phyloP scores from a whole-genome alignment of 2,797 vertebrate genomes.

The Steatocranus sp. region DNA sequence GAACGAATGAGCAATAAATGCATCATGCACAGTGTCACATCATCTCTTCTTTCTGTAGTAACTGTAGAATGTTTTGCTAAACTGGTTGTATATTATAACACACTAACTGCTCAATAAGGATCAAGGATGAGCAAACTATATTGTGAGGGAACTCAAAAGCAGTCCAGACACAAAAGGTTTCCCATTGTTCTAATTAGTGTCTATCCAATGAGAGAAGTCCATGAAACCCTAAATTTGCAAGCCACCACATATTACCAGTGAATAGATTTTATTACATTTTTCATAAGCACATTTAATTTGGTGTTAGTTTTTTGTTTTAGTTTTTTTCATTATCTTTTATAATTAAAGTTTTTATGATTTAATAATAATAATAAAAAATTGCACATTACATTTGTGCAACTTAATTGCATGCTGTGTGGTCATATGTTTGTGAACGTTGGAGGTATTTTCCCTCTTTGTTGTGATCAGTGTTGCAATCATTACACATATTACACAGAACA shows the following conservation, averaged over 20 bases:
- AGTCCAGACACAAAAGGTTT: background rate
- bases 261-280: background rate
- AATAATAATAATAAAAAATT: background rate
- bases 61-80: background rate
- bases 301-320: background rate
- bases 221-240: background rate
- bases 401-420: background rate
- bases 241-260: background rate
- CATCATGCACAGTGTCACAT: background rate
- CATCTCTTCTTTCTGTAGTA: background rate
- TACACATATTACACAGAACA: background rate
- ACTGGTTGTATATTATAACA: background rate
- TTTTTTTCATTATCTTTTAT: background rate
- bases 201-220: background rate
- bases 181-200: background rate
- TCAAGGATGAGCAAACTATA: background rate
- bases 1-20: background rate
- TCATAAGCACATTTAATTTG: background rate
- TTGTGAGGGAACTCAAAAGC: background rate
- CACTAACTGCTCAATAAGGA: background rate
- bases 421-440: background rate
- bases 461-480: background rate
- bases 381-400: background rate
- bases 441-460: background rate
- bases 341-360: background rate